Evolutionary conservation across 1,140 invertebrate genomes (phyloP), one percentile per base, ranked within the genome.

Genomic region (Aporrectodea caliginosa): DNA sequence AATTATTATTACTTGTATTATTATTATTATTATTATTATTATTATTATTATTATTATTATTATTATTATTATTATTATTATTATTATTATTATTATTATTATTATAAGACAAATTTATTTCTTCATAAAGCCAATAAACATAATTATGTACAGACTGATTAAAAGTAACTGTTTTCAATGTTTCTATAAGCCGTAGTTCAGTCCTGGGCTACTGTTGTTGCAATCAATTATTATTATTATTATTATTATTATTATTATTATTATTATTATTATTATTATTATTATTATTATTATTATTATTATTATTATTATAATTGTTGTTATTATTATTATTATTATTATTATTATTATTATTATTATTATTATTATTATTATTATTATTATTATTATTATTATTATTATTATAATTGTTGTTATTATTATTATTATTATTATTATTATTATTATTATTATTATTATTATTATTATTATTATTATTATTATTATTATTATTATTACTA

Each of bases 301-400:
- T 72, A 72, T 32, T 72, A 72, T 32, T 72, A 72, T 32, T 72
- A 72, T 32, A 12, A 72, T 32, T 72, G 27, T 32, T 72, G 27
- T 32, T 72, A 72, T 32, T 72, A 72, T 32, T 72, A 72, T 32
- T 72, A 72, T 32, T 72, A 72, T 32, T 72, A 72, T 32, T 72
- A 72, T 32, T 72, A 72, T 32, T 72, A 72, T 32, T 72, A 72
- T 32, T 72, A 72, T 32, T 72, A 72, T 32, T 72, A 72, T 32
- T 72, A 72, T 32, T 72, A 72, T 32, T 72, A 72, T 32, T 72
- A 72, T 32, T 72, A 72, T 32, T 72, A 72, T 32, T 72, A 72
- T 27, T 32, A 72, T 27, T 72, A 32, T 27, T 29, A 32, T 29
- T 72, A 72, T 72, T 72, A 32, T 29, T 29, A 58, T 58, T 58